Evolutionary conservation across 2,888 invertebrate genomes (phyloP).

Genomic region (Rotaria macrura): DNA sequence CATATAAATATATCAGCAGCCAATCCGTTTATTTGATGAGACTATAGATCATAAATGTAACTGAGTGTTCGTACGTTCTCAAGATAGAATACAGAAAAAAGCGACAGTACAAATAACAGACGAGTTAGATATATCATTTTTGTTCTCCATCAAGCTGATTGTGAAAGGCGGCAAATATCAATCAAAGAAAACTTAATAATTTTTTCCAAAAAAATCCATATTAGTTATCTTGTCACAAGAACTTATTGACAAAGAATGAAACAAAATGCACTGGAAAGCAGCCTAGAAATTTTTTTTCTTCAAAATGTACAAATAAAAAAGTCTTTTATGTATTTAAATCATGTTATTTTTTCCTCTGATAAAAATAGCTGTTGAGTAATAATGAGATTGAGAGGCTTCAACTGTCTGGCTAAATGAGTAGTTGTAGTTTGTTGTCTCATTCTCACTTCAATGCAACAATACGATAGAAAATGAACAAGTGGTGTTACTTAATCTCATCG

Average conservation of each 20-base stretch:
- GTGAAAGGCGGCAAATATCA: slow-evolving; percentile 3
- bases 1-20: not conserved
- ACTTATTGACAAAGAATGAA: not conserved
- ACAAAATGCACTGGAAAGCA: not conserved
- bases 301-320: not conserved
- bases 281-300: too few species aligned
- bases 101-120: not conserved
- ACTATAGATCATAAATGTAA: not conserved
- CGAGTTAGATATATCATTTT: not conserved
- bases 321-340: not conserved
- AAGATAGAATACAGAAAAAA: not conserved
- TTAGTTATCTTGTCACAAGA: not conserved
- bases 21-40: not conserved
- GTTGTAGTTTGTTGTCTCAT: not conserved
- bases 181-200: slow-evolving; percentile 3
- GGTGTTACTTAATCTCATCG: not conserved
- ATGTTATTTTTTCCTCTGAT: not conserved
- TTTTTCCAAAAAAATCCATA: not conserved
- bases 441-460: not conserved
- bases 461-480: not conserved
- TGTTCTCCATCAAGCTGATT: not conserved
- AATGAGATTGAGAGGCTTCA: not conserved
- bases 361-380: not conserved
- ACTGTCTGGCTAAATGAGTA: not conserved
- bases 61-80: not conserved